Evolutionary conservation across 2,113 vertebrate species (phyloP).

Genomic region (Brachyistius frenatus): DNA sequence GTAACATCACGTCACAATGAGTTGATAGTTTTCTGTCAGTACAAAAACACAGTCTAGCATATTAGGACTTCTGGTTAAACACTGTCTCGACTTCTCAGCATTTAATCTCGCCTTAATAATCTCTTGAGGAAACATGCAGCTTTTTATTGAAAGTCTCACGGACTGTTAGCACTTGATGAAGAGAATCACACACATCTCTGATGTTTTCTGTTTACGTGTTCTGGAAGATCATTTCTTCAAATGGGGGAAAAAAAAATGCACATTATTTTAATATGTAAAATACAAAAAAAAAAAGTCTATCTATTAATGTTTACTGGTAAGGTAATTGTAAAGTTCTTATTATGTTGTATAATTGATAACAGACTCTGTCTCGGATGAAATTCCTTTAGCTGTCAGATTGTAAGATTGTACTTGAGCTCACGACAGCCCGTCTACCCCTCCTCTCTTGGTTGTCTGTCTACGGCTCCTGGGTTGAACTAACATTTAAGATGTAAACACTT

Average conservation of each 20-base stretch:
- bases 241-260: slow-evolving; percentile 73
- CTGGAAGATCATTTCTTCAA: slow-evolving; percentile 54
- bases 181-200: slow-evolving; percentile 48
- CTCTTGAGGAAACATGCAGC: slow-evolving; percentile 64
- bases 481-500: slow-evolving; percentile 37
- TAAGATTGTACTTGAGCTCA: slow-evolving; percentile 78
- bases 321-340: slow-evolving; percentile 81
- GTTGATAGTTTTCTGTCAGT: slow-evolving; percentile 23
- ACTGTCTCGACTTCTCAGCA: slow-evolving; percentile 2
- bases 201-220: slow-evolving; percentile 60
- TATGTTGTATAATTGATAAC: slow-evolving; percentile 80
- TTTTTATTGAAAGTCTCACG: slow-evolving; percentile 34
- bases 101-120: slow-evolving; percentile 50
- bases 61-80: slow-evolving; percentile 28
- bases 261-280: slow-evolving; percentile 86
- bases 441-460: slow-evolving; percentile 62
- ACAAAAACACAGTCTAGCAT: slow-evolving; percentile 6
- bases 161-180: slow-evolving; percentile 72
- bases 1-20: neutral
- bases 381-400: slow-evolving; percentile 76
- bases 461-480: slow-evolving; percentile 34
- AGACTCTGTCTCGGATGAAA: slow-evolving; percentile 51
- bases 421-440: slow-evolving; percentile 53
- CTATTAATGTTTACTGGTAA: slow-evolving; percentile 86
- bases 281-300: slow-evolving; percentile 84